These are phyloP conservation scores for Yasuhikotakia modesta DNA, from an alignment of 2,797 vertebrate species.

Conservation along the genomic window DNA sequence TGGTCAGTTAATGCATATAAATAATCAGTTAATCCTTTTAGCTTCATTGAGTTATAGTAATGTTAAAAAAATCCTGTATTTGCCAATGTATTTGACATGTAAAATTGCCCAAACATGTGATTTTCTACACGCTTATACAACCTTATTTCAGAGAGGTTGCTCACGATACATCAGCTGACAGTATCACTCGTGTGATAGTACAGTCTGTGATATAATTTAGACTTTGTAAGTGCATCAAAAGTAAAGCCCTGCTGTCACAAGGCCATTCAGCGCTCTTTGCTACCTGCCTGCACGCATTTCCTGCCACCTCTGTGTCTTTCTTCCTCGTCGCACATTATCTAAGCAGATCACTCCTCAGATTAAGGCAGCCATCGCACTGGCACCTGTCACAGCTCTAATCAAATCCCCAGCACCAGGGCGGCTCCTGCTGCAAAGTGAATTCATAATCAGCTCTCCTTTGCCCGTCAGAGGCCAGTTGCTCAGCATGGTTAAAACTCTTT, in stretches of 20 bases:
- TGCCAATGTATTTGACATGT: no score
- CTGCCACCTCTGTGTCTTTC: slow-evolving; percentile 39
- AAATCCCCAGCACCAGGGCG: slow-evolving; percentile 51
- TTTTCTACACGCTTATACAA: no score
- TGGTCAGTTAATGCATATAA: no score
- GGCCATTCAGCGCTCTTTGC: slow-evolving; percentile 19
- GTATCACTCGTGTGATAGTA: slow-evolving; percentile 22
- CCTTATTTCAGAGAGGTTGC: no score
- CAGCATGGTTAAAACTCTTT: slow-evolving; percentile 23
- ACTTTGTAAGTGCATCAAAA: slow-evolving; percentile 29
- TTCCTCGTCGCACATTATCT: slow-evolving; percentile 48
- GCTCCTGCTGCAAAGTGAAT: slow-evolving; percentile 60
- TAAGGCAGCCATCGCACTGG: slow-evolving; percentile 56
- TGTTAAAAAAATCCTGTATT: background rate
- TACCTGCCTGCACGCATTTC: slow-evolving; percentile 21
- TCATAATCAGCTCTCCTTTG: slow-evolving; percentile 56
- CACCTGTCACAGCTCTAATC: slow-evolving; percentile 56
- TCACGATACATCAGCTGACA: slow-evolving; percentile 7
- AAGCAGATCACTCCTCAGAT: slow-evolving; percentile 54
- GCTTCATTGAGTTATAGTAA: background rate
- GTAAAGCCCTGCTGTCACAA: slow-evolving; percentile 25
- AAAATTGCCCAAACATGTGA: no score
- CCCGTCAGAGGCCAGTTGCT: slow-evolving; percentile 48
- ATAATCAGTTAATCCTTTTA: background rate
- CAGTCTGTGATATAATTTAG: slow-evolving; percentile 45